phyloP scores from a whole-genome alignment of 1,140 invertebrate genomes.

The Luehdorfia chinensis region DNA sequence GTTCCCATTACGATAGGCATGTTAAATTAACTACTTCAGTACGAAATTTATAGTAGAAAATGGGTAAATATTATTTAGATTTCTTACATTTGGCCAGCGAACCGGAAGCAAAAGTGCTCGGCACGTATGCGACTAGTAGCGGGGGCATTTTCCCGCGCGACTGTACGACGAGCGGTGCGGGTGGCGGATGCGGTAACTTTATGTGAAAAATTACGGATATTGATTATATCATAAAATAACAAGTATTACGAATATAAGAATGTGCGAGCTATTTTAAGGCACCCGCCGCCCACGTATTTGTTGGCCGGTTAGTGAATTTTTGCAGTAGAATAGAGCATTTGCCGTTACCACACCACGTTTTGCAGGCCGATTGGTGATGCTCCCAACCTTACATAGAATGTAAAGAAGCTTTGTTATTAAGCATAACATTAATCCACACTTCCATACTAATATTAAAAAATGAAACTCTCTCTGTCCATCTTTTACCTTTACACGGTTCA shows the following conservation, averaged over 20 bases:
- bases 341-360: no score
- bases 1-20: no score
- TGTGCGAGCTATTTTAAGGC: neutral
- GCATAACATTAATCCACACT: no score
- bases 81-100: slow-evolving; percentile 23
- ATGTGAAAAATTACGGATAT: slow-evolving; percentile 11
- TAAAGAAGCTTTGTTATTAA: no score
- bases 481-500: no score
- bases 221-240: slow-evolving; percentile 6
- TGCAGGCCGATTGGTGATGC: no score
- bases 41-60: no score
- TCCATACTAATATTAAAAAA: no score
- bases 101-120: slow-evolving; percentile 24
- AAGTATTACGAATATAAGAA: neutral
- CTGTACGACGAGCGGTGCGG: slow-evolving; percentile 19
- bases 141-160: slow-evolving; percentile 26
- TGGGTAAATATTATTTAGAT: slow-evolving; percentile 36
- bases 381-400: no score
- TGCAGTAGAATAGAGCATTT: no score
- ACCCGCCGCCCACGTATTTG: slow-evolving; percentile 3
- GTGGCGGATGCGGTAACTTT: slow-evolving; percentile 25
- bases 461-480: no score
- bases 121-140: slow-evolving; percentile 21
- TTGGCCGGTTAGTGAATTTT: neutral
- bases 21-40: no score